Base-by-base conservation (phyloP, 1,140 invertebrate species). In the Anastrepha ludens region DNA sequence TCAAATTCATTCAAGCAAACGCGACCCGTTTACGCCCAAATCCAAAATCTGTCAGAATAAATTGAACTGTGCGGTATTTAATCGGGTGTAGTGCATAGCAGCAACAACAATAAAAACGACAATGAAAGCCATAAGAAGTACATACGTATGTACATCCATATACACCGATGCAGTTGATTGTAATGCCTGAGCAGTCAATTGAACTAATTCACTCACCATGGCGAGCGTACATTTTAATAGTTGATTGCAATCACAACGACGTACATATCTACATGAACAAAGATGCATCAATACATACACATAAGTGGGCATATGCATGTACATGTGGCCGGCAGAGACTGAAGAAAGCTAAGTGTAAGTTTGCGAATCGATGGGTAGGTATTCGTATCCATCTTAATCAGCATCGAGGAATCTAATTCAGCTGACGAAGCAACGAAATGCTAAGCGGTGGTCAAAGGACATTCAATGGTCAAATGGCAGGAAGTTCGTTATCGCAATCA, bases 401-500 rank as follows among this genome's bases (percentile, higher is more conserved):
- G 64, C 11, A 47, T 15, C 15, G 62, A 41, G 13, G 15, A 87
- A 87, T 88, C 88, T 64, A 87, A 85, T 88, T 65, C 47, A 60
- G 74, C 88, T 88, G 88, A 87, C 60, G 44, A 88, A 65, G 70
- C 59, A 87, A 8, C 39, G 20, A n/a, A 50, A 41, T 9, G 11
- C n/a, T 60, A 55, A 67, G 64, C 50, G 85, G 11, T n/a, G 29
- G 39, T 50, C 78, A 85, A 65, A n/a, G 13, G 20, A 29, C 44
- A 70, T 11, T 58, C 62, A 15, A 64, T 55, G 87, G 55, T 74
- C 62, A 86, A 87, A 85, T 55, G 9, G 41, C 88, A 81, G 88
- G 88, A 88, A 88, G 88, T 87, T 88, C 88, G 88, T 88, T 88
- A 88, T 88, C 88, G 60, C 50, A 85, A 87, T 55, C 47, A 81